Evolutionary conservation across 2,888 invertebrate genomes (phyloP).

Genomic region (Macrostomum cliftonense): DNA sequence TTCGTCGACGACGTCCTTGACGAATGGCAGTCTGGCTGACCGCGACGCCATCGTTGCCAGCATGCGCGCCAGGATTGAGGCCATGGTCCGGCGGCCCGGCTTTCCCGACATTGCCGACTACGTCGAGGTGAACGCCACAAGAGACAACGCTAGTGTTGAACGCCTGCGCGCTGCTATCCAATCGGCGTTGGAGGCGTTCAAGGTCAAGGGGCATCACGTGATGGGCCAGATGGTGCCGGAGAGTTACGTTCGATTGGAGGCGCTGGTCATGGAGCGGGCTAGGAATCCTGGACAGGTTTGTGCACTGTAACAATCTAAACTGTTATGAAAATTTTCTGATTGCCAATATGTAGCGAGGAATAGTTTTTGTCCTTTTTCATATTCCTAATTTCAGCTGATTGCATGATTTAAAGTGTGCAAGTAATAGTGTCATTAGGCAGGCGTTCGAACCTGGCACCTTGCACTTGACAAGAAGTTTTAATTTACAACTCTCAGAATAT

Average conservation of each 20-base stretch:
- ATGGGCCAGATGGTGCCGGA: conserved; percentile 32
- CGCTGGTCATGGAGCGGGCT: conserved; percentile 20
- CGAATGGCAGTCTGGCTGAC: no score
- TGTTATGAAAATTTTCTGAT: no score
- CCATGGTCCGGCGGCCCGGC: conserved; percentile 20
- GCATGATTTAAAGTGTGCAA: no score
- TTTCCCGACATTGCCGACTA: conserved; percentile 21
- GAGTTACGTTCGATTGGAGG: conserved; percentile 25
- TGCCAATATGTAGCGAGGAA: no score
- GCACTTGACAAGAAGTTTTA: no score
- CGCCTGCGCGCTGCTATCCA: conserved; percentile 20
- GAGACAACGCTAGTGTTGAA: conserved; percentile 20
- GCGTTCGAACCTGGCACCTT: no score
- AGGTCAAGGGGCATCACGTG: conserved; percentile 20
- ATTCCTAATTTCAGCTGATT: no score
- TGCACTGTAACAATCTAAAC: no score
- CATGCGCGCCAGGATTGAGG: conserved; percentile 17
- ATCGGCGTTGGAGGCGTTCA: conserved; percentile 21
- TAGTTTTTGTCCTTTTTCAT: no score
- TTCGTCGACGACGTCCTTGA: no score
- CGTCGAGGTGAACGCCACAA: conserved; percentile 20
- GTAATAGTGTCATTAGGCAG: no score
- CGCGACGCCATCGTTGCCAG: conserved; percentile 12
- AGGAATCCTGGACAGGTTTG: conserved; percentile 12
- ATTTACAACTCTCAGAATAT: no score